Evolutionary conservation across 2,113 vertebrate species (phyloP).

Genomic region (Argyrosomus japonicus): DNA sequence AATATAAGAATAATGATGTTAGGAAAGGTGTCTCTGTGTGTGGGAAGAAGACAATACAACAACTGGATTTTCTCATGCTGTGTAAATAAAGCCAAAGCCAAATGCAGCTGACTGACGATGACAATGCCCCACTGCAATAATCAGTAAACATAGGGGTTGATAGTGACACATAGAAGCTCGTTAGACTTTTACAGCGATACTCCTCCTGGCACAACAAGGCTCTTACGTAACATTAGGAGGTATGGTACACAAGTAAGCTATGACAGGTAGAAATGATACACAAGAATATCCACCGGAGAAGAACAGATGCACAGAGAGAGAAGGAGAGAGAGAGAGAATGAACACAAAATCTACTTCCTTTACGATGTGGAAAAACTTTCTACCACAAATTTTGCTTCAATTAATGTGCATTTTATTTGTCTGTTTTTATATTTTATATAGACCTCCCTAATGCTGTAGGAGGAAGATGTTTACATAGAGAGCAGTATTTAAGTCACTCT

Average conservation of each 20-base stretch:
- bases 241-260: background rate
- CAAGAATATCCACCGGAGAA: background rate
- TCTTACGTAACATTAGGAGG: constrained; percentile 15
- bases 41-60: constrained; percentile 22
- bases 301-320: background rate
- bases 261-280: constrained; percentile 25
- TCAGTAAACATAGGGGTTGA: constrained; percentile 42
- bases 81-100: constrained; percentile 38
- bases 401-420: background rate
- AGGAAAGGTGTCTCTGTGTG: background rate
- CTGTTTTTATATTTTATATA: background rate
- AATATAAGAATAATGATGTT: background rate
- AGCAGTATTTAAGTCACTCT: background rate
- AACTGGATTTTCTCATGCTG: constrained; percentile 37
- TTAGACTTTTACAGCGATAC: constrained; percentile 29
- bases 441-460: background rate
- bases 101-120: constrained; percentile 31
- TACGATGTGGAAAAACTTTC: background rate
- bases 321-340: background rate
- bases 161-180: constrained; percentile 41
- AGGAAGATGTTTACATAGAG: background rate
- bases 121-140: constrained; percentile 39
- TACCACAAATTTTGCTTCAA: background rate
- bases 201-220: constrained; percentile 11
- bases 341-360: background rate